Evolutionary conservation across 2,797 vertebrate genomes (phyloP), one percentile per base, ranked within the genome.

Genomic region (Thunnus albacares): DNA sequence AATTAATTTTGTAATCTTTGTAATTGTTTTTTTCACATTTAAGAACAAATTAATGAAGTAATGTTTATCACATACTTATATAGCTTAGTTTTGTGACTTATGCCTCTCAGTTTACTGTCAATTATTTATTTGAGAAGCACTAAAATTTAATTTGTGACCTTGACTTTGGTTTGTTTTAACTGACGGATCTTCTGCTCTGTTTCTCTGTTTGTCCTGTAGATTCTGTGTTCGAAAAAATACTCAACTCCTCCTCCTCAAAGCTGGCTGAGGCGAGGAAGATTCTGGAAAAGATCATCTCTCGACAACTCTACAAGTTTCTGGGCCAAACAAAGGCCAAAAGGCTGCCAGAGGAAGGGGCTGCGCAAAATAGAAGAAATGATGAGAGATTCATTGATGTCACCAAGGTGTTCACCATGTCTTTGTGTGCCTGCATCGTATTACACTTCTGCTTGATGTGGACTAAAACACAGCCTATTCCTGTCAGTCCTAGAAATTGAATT

Each of bases 191-290:
- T 35, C 57, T 10, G 30, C n/a, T 69, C 41, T 57, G 17, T 59
- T 5, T 67, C 0, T 71, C 45, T 49, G 1, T 14, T 43, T 63
- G 0, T 12, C 85, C 89, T 89, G 24, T 89, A 98, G 97, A 98
- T 92, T 86, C 94, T 3, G 81, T 98, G 80, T 97, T 96, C 86
- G 92, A 96, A 84, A 89, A 96, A 77, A 97, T 98, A 84, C 94
- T 97, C 60, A 66, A 96, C 87, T 97, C 96, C 2, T 86, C 85
- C 30, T 6, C 82, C 3, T 72, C 90, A 0, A 90, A 90, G 0
- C 82, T 97, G 89, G 24, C 78, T 0, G 94, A 94, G 18, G 95
- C 97, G 7, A 92, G 41, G 70, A 26, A 85, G 24, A 96, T 98
- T 82, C 86, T 98, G 45, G 70, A 33, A 11, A 96, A 96, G 77